These are phyloP conservation scores for Thrips palmi DNA, from an alignment of 1,140 invertebrate genomes.

Conservation along the genomic window DNA sequence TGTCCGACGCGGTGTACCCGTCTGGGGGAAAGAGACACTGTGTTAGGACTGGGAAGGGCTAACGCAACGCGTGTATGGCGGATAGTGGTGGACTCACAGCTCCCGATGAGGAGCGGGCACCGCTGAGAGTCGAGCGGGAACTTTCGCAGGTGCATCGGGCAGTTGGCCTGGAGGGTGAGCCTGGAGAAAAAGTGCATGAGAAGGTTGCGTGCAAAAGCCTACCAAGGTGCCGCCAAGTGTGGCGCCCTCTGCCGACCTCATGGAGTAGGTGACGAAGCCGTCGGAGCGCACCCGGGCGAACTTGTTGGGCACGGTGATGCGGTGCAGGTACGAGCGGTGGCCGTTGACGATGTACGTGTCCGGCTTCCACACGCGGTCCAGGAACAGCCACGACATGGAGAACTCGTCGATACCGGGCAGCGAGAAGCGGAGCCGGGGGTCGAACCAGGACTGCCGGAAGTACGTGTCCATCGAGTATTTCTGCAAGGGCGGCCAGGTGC, in stretches of 20 bases:
- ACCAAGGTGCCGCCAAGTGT: no score
- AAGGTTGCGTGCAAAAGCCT: no score
- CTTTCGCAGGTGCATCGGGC: constrained; percentile 42
- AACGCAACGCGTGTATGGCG: no score
- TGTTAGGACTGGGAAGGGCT: neutral
- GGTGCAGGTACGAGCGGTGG: constrained; percentile 37
- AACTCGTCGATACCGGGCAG: constrained; percentile 23
- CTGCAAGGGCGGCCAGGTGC: constrained; percentile 19
- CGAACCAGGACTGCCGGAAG: constrained; percentile 39
- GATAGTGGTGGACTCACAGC: constrained; percentile 38
- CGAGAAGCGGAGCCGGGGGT: constrained; percentile 29
- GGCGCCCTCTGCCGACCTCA: constrained; percentile 26
- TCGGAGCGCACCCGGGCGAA: constrained; percentile 36
- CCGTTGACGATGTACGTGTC: constrained; percentile 46
- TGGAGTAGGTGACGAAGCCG: constrained; percentile 39
- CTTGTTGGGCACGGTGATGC: constrained; percentile 41
- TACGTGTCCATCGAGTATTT: constrained; percentile 42
- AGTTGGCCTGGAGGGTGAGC: constrained; percentile 42
- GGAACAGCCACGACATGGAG: constrained; percentile 30
- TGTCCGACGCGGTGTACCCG: constrained; percentile 33
- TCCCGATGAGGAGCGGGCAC: constrained; percentile 38
- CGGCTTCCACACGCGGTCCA: constrained; percentile 37
- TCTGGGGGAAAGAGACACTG: constrained; percentile 21
- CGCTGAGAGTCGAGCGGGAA: constrained; percentile 44
- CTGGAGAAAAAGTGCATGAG: constrained; percentile 22